phyloP scores from a whole-genome alignment of 2,888 invertebrate genomes.

The Coremacera marginata region DNA sequence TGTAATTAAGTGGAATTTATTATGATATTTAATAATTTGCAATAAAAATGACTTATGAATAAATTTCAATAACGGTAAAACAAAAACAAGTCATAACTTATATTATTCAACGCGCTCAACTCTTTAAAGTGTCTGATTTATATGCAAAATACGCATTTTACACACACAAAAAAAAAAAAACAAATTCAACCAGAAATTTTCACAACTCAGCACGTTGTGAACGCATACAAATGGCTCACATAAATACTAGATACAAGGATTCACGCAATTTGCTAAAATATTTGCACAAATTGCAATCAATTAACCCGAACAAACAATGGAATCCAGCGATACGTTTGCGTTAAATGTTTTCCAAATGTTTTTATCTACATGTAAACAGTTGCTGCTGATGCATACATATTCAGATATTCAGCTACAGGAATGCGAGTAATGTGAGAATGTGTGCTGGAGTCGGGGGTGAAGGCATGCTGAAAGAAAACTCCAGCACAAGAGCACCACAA shows the following conservation, averaged over 20 bases:
- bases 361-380: slow-evolving; percentile 21
- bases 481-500: background rate
- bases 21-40: too few species aligned
- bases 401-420: background rate
- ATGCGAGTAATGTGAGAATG: background rate
- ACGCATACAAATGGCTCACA: background rate
- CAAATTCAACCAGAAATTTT: background rate
- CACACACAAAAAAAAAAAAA: background rate
- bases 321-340: slow-evolving; percentile 18
- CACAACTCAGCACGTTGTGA: slow-evolving; percentile 6
- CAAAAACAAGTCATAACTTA: background rate
- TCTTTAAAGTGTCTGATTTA: background rate
- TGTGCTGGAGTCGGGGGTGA: too few species aligned
- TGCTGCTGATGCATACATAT: background rate
- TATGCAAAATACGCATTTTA: background rate
- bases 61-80: background rate
- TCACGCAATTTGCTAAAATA: slow-evolving; percentile 50
- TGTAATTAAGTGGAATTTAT: too few species aligned
- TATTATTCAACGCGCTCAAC: too few species aligned
- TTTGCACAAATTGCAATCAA: slow-evolving; percentile 70
- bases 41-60: too few species aligned
- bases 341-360: slow-evolving; percentile 27
- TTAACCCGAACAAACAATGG: slow-evolving; percentile 52
- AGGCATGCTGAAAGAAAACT: background rate
- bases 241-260: background rate